Evolutionary conservation across 2,797 vertebrate genomes (phyloP).

Genomic region (Gymnoscopelus braueri): DNA sequence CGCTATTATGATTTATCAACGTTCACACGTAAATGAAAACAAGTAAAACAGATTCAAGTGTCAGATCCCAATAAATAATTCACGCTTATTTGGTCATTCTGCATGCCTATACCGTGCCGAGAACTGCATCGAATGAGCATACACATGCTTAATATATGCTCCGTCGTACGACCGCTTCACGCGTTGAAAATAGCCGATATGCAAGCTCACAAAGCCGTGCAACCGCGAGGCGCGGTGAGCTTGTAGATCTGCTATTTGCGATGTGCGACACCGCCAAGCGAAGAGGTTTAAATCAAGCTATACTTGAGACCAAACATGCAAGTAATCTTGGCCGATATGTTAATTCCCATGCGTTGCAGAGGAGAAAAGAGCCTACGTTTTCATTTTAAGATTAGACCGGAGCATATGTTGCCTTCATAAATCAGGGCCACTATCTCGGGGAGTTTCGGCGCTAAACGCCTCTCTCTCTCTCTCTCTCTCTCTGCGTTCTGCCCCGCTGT

Average conservation of each 20-base stretch:
- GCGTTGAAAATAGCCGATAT: no score
- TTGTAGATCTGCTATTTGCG: no score
- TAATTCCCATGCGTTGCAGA: no score
- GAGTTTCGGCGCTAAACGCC: constrained; percentile 59
- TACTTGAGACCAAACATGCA: no score
- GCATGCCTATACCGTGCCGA: constrained; percentile 1
- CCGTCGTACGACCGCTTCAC: no score
- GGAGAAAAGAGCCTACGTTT: no score
- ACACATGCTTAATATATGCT: no score
- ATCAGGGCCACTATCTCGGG: constrained; percentile 69
- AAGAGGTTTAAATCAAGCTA: no score
- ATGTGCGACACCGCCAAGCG: no score
- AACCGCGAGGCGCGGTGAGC: no score
- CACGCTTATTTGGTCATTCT: constrained; percentile 34
- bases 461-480: constrained; percentile 34
- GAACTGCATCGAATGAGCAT: neutral
- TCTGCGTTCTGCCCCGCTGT: constrained; percentile 54
- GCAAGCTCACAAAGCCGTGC: no score
- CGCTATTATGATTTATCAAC: constrained; percentile 30
- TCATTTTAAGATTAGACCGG: constrained; percentile 44
- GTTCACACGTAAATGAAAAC: constrained; percentile 13
- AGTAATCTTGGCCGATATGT: no score
- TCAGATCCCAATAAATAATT: constrained; percentile 26
- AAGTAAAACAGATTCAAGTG: constrained; percentile 20
- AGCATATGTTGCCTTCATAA: constrained; percentile 67